These are phyloP conservation scores for Lasiurus borealis DNA, from an alignment of 2,113 vertebrate genomes.

Conservation along the genomic window DNA sequence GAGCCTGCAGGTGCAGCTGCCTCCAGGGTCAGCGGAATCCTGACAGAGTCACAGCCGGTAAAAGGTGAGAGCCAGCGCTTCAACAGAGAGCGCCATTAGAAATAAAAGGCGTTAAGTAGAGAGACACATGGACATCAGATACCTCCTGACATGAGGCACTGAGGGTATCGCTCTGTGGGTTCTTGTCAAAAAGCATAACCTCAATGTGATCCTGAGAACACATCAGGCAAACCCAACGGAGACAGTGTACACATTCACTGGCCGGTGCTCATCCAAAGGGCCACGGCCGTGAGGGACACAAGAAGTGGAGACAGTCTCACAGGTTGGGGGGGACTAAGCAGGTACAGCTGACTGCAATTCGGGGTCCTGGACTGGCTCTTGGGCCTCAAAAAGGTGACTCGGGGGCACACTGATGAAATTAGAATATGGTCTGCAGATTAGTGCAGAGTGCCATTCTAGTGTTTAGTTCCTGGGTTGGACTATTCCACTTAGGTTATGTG, in stretches of 20 bases:
- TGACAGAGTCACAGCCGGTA: neutral
- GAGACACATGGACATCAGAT: fast-evolving
- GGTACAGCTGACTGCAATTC: neutral
- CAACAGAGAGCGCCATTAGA: neutral
- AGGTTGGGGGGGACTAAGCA: neutral
- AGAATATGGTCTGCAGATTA: fast-evolving
- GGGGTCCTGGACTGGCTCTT: neutral
- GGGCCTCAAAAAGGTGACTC: neutral
- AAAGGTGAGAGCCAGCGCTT: neutral
- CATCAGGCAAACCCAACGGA: neutral
- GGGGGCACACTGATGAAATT: fast-evolving
- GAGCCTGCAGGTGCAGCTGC: neutral
- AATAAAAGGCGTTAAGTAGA: neutral
- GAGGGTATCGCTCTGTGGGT: neutral
- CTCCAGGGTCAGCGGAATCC: too few relatives aligned
- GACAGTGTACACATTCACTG: neutral
- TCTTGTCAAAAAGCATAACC: neutral
- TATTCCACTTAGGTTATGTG: fast-evolving
- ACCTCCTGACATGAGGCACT: neutral
- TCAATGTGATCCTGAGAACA: neutral
- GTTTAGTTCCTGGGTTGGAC: neutral
- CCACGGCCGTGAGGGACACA: neutral
- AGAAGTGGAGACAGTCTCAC: neutral
- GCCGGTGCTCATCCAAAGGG: neutral
- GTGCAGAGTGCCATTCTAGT: fast-evolving